Evolutionary conservation across 92 coral and sea anemone genomes (phyloP).

Genomic region (Epizoanthus scotinus): DNA sequence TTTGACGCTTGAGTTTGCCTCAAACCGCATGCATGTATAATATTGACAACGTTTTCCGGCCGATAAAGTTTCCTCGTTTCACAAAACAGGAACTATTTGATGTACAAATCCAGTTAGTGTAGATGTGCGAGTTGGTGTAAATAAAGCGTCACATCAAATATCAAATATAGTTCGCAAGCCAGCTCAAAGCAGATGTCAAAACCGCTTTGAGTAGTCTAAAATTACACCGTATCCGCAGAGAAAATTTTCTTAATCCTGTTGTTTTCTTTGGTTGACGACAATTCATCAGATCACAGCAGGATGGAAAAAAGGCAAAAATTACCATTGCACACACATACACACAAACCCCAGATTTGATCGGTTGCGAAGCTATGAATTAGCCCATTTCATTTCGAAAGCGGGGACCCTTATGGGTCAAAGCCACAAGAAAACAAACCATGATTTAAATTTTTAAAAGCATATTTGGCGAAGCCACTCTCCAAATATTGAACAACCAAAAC

Average conservation of each 20-base stretch:
- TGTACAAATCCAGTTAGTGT: not conserved
- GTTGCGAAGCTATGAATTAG: too few relatives aligned
- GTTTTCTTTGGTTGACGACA: not conserved
- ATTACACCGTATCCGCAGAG: not conserved
- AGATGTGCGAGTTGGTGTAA: not conserved
- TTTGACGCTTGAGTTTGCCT: slow-evolving; percentile 16
- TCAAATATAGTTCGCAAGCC: not conserved
- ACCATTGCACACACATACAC: not conserved
- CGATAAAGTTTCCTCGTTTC: not conserved
- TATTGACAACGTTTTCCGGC: not conserved
- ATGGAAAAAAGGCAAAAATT: not conserved
- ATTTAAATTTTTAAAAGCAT: slow-evolving; percentile 75
- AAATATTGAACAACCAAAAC: slow-evolving; percentile 80
- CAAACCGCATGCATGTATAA: slow-evolving; percentile 21
- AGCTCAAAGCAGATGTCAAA: slow-evolving; percentile 3
- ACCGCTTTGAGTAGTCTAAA: not conserved
- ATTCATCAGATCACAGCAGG: not conserved
- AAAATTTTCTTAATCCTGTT: not conserved
- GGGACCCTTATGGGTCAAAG: slow-evolving; percentile 52
- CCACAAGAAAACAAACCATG: slow-evolving; percentile 85
- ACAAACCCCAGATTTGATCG: slow-evolving; percentile 29
- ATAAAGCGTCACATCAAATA: slow-evolving; percentile 9
- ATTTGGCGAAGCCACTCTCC: slow-evolving; percentile 81
- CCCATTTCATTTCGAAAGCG: slow-evolving; percentile 48
- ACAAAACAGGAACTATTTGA: slow-evolving; percentile 6